Percentiles rank a stretch among this genome's conserved stretches.
Evolutionary conservation across 2,888 invertebrate genomes (phyloP).

Genomic region (Hermodice carunculata): DNA sequence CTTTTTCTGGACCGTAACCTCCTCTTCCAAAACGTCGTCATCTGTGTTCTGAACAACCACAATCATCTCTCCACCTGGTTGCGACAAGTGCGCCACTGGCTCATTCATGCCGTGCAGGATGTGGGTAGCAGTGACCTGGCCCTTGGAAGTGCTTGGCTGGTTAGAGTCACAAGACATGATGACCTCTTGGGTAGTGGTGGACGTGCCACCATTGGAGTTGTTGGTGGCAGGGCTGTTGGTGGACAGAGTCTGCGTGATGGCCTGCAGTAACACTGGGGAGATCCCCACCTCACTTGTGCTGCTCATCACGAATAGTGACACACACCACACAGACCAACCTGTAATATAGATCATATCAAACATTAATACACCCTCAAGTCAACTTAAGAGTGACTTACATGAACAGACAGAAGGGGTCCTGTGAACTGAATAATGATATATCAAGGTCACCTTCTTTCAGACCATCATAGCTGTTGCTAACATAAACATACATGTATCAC

Average conservation of each 20-base stretch:
- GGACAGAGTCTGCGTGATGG: constrained; percentile 61
- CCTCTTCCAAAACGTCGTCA: constrained; percentile 8
- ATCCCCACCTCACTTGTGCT: constrained; percentile 55
- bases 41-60: constrained; percentile 24
- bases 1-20: constrained; percentile 2
- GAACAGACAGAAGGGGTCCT: no score
- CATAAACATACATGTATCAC: no score
- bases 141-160: not conserved
- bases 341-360: no score
- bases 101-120: constrained; percentile 50
- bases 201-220: not conserved
- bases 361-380: no score
- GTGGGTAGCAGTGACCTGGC: constrained; percentile 35
- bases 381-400: no score
- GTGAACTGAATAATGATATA: no score
- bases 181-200: not conserved
- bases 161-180: constrained; percentile 2
- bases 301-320: not conserved
- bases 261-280: constrained; percentile 66
- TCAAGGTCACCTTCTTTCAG: no score
- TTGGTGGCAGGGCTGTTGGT: not conserved
- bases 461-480: no score
- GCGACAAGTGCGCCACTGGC: constrained; percentile 36
- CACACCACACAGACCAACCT: not conserved
- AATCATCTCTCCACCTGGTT: constrained; percentile 16